Evolutionary conservation across 2,888 invertebrate species (phyloP).

Genomic region (Limenitis camilla): DNA sequence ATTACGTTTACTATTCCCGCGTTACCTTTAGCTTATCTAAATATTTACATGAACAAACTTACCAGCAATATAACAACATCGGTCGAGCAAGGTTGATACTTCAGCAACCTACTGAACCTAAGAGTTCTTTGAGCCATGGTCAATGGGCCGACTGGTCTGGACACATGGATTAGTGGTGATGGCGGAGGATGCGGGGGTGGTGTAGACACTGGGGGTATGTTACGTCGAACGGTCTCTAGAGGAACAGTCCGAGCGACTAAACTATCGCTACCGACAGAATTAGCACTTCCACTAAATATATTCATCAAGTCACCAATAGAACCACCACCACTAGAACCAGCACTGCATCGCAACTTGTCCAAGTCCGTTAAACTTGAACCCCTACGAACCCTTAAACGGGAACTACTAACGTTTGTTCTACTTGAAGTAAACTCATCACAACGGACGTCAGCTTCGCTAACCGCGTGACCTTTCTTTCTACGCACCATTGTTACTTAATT

Average conservation of each 20-base stretch:
- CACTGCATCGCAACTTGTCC: slow-evolving; percentile 75
- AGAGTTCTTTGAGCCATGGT: slow-evolving; percentile 81
- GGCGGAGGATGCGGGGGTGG: slow-evolving; percentile 55
- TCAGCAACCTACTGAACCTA: slow-evolving; percentile 78
- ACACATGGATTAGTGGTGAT: slow-evolving; percentile 59
- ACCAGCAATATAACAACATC: slow-evolving; percentile 63
- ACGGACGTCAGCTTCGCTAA: slow-evolving; percentile 63
- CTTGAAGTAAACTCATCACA: slow-evolving; percentile 71
- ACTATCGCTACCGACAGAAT: slow-evolving; percentile 82
- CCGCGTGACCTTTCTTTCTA: slow-evolving; percentile 57
- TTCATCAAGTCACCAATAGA: slow-evolving; percentile 89
- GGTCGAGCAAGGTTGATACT: slow-evolving; percentile 76
- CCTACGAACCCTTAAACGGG: slow-evolving; percentile 76
- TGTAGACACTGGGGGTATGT: slow-evolving; percentile 60
- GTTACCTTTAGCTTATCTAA: not conserved
- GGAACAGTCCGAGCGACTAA: slow-evolving; percentile 83
- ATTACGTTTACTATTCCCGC: no score
- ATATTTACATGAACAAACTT: slow-evolving; percentile 32
- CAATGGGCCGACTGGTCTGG: slow-evolving; percentile 70
- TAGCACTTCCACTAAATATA: slow-evolving; percentile 81
- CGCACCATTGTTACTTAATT: slow-evolving; percentile 49
- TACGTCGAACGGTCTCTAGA: slow-evolving; percentile 78
- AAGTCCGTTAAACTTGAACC: slow-evolving; percentile 84
- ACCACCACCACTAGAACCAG: slow-evolving; percentile 67
- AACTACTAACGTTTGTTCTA: slow-evolving; percentile 59